Conservation (phyloP, 1,140 invertebrate species). For the Cardiocondyla obscurior region DNA sequence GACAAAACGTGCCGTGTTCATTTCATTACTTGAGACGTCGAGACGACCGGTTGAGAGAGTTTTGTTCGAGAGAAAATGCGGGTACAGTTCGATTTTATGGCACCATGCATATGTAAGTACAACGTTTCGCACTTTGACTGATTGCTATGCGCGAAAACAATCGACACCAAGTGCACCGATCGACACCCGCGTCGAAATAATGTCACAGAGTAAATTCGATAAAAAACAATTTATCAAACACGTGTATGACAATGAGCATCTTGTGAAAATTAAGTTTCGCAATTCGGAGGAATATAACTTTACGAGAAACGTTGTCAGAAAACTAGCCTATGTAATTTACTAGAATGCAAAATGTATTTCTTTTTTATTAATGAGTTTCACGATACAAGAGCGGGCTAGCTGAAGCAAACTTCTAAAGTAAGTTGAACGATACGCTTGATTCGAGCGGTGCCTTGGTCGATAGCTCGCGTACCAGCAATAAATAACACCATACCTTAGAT, state of each 20-base stretch:
- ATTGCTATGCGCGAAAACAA: slow-evolving; percentile 75
- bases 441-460: slow-evolving; percentile 23
- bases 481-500: slow-evolving; percentile 75
- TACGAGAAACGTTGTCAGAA: not conserved
- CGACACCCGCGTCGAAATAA: slow-evolving; percentile 29
- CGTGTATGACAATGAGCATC: too few relatives aligned
- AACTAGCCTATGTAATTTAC: not conserved
- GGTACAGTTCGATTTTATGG: slow-evolving; percentile 40
- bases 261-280: not conserved
- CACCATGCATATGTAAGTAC: slow-evolving; percentile 62
- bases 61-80: slow-evolving; percentile 11
- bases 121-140: slow-evolving; percentile 74
- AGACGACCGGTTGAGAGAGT: not conserved
- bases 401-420: slow-evolving; percentile 49
- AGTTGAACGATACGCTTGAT: slow-evolving; percentile 51
- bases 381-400: not conserved
- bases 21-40: slow-evolving; percentile 9
- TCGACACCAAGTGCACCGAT: slow-evolving; percentile 68
- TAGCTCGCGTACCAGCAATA: slow-evolving; percentile 73
- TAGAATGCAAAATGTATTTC: not conserved
- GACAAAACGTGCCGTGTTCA: not conserved
- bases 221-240: not conserved
- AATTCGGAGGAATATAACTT: slow-evolving; percentile 1
- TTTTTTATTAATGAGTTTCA: slow-evolving; percentile 33
- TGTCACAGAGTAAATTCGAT: not conserved